Conservation (phyloP, 2,888 invertebrate genomes). For the Penaeus monodon region DNA sequence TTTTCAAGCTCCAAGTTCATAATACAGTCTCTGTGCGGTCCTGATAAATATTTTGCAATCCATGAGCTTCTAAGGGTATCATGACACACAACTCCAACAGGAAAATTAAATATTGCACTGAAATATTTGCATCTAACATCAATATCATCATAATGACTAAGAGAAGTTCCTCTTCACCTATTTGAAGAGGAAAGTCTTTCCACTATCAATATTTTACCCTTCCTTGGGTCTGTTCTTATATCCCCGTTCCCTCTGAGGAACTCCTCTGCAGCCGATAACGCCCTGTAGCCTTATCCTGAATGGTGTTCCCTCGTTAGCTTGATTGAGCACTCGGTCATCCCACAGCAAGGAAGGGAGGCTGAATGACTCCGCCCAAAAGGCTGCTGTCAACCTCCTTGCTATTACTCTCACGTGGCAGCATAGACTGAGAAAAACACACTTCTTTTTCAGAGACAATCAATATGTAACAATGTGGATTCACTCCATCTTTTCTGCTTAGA, state of each 20-base stretch:
- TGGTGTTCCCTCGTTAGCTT: constrained; percentile 84
- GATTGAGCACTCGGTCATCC: constrained; percentile 93
- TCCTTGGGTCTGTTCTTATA: constrained; percentile 86
- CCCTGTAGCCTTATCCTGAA: constrained; percentile 88
- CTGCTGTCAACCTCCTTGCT: constrained; percentile 97
- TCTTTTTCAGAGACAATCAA: too few species aligned
- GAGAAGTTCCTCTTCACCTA: too few species aligned
- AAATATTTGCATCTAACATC: too few species aligned
- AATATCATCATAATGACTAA: too few species aligned
- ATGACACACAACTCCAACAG: too few species aligned
- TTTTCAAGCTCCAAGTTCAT: constrained; percentile 96
- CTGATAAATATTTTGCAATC: constrained; percentile 68
- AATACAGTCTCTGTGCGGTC: constrained; percentile 87
- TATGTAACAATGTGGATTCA: too few species aligned
- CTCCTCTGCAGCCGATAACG: constrained; percentile 93
- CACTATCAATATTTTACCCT: constrained; percentile 70
- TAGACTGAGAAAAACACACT: constrained; percentile 75
- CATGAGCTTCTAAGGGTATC: too few species aligned
- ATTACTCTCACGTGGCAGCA: constrained; percentile 91
- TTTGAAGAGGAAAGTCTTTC: too few species aligned
- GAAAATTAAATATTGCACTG: too few species aligned
- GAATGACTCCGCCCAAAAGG: constrained; percentile 90
- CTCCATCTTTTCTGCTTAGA: too few species aligned
- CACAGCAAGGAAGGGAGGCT: constrained; percentile 99
- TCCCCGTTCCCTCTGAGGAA: constrained; percentile 94